These are phyloP conservation scores for Chaetophractus vellerosus DNA, from an alignment of 2,797 vertebrate genomes.

Conservation along the genomic window DNA sequence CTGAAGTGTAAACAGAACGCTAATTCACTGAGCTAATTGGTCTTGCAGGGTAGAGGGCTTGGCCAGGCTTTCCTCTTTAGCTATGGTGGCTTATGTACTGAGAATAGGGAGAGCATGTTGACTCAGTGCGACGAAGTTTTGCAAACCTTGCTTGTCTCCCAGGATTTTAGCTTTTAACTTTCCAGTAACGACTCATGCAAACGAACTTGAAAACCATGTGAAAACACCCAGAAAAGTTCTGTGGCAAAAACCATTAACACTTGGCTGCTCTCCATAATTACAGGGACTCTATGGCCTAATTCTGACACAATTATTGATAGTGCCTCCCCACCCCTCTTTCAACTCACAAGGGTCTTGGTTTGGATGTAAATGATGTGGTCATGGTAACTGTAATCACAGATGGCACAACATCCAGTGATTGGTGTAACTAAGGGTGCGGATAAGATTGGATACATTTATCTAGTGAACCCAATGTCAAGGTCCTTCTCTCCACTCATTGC, in stretches of 20 bases:
- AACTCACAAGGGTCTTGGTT: constrained; percentile 4
- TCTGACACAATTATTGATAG: neutral
- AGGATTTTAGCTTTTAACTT: constrained; percentile 11
- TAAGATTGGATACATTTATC: neutral
- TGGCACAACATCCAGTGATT: neutral
- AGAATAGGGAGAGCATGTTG: neutral
- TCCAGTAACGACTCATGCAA: neutral
- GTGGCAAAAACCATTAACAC: neutral
- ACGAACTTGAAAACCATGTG: constrained; percentile 6
- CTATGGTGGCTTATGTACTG: neutral
- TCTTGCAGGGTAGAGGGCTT: constrained; percentile 43
- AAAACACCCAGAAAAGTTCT: constrained; percentile 35
- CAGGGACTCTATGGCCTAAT: neutral
- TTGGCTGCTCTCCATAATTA: constrained; percentile 6
- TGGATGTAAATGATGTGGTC: constrained; percentile 49
- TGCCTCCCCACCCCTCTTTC: rapidly evolving
- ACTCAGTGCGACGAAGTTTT: neutral
- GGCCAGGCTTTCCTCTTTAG: constrained; percentile 15
- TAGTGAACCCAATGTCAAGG: neutral
- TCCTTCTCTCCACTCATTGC: neutral
- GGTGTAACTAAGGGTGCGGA: neutral
- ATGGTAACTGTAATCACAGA: neutral
- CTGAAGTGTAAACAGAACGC: constrained; percentile 69
- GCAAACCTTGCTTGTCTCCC: constrained; percentile 12
- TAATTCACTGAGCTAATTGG: constrained; percentile 83